These are phyloP conservation scores for Brevimyrus niger DNA, from an alignment of 2,113 vertebrate species.

Conservation along the genomic window DNA sequence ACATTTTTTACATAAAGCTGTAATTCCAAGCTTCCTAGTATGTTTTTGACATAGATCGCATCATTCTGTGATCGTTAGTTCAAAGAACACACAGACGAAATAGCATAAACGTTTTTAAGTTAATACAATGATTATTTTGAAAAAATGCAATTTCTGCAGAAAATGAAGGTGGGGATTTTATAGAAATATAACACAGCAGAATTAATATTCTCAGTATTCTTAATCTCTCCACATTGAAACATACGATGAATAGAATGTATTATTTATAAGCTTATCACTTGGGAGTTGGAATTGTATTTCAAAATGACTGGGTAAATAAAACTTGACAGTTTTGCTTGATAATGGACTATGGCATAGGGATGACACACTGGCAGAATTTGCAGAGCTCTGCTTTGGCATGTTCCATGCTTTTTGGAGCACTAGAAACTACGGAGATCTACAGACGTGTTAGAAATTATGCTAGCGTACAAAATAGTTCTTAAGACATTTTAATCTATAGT, in stretches of 20 bases:
- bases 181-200: slow-evolving; percentile 38
- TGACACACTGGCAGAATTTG: not conserved
- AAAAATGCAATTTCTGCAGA: slow-evolving; percentile 33
- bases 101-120: slow-evolving; percentile 38
- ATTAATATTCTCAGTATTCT: slow-evolving; percentile 25
- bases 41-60: slow-evolving; percentile 21
- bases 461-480: not conserved
- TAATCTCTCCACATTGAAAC: slow-evolving; percentile 31
- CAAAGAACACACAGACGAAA: not conserved
- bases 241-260: slow-evolving; percentile 34
- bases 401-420: not conserved
- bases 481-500: not conserved
- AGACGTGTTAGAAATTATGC: slow-evolving; percentile 30
- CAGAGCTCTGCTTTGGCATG: not conserved
- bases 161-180: slow-evolving; percentile 34
- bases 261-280: slow-evolving; percentile 53
- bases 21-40: not conserved
- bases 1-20: not conserved
- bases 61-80: not conserved
- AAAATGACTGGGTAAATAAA: slow-evolving; percentile 59
- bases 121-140: slow-evolving; percentile 20
- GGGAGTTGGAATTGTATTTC: slow-evolving; percentile 43
- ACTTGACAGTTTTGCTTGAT: slow-evolving; percentile 53
- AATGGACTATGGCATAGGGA: slow-evolving; percentile 41
- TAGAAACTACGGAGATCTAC: slow-evolving; percentile 18